A percentile compares a stretch with the other conserved stretches of the same genome.
Conservation (phyloP, 2,113 vertebrate genomes). For the Aramus guarauna region DNA sequence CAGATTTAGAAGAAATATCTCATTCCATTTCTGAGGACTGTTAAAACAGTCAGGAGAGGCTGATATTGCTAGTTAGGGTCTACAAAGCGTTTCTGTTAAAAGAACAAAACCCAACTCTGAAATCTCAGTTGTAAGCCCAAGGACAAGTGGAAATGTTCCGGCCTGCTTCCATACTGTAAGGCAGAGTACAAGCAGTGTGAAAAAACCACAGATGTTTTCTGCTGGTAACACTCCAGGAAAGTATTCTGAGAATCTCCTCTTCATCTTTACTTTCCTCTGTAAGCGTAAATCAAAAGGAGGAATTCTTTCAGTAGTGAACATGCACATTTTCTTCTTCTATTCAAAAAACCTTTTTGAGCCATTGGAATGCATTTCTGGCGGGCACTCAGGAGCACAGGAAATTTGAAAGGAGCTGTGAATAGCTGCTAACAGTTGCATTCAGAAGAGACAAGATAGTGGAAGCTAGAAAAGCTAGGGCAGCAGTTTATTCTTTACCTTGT, state of each 20-base stretch:
- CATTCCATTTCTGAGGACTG: neutral
- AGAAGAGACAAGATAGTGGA: neutral
- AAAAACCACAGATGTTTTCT: neutral
- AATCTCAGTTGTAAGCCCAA: neutral
- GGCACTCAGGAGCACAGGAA: slow-evolving; percentile 29
- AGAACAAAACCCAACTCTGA: neutral
- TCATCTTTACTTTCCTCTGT: neutral
- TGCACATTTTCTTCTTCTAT: neutral
- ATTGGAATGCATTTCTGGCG: slow-evolving; percentile 46
- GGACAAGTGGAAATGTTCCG: neutral
- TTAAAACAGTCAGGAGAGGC: neutral
- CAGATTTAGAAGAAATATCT: neutral
- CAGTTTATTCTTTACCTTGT: neutral
- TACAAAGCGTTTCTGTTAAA: neutral
- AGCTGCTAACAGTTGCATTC: neutral
- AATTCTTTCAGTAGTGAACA: neutral
- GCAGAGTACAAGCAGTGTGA: neutral
- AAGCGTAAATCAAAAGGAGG: neutral
- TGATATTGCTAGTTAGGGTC: neutral
- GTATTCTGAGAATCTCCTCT: neutral
- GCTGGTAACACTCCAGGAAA: neutral
- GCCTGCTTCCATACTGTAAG: neutral
- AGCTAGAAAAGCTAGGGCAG: neutral
- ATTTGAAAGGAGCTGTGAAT: slow-evolving; percentile 49
- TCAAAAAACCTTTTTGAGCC: neutral